A percentile compares a stretch with the other conserved stretches of the same genome.
phyloP scores from a whole-genome alignment of 2,113 vertebrate genomes.

The Mugil cephalus region DNA sequence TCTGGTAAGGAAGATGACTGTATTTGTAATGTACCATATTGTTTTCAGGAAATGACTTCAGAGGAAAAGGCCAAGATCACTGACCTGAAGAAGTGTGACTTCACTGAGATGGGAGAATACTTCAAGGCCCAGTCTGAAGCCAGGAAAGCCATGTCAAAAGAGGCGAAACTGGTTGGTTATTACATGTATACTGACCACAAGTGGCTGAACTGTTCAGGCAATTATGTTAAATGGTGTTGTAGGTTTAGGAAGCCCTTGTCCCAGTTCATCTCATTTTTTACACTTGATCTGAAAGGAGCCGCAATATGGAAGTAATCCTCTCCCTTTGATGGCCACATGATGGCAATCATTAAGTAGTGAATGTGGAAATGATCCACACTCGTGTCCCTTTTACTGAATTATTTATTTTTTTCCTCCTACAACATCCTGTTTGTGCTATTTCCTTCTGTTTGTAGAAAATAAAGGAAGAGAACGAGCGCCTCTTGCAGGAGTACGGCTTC shows the following conservation, averaged over 20 bases:
- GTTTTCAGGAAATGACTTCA: conserved; percentile 93
- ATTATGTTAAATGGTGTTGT: too few species aligned
- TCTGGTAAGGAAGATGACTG: background rate
- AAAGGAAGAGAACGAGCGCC: conserved; percentile 93
- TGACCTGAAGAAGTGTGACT: conserved; percentile 95
- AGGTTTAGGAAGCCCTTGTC: background rate
- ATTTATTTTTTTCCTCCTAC: background rate
- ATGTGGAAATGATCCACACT: too few species aligned
- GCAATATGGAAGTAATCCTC: too few species aligned
- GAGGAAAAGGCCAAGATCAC: conserved; percentile 92
- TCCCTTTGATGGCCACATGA: too few species aligned
- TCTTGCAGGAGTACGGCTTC: conserved; percentile 94
- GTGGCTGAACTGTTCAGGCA: too few species aligned
- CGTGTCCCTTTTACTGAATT: background rate
- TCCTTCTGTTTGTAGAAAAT: conserved; percentile 87
- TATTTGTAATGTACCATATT: background rate
- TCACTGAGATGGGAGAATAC: conserved; percentile 92
- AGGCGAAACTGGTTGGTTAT: conserved; percentile 90
- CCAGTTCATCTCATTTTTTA: too few species aligned
- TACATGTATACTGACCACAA: background rate
- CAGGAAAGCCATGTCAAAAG: conserved; percentile 95
- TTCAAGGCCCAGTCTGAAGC: conserved; percentile 97
- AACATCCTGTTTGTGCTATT: too few species aligned
- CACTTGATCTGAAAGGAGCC: too few species aligned
- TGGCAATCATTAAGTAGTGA: too few species aligned